phyloP scores from a whole-genome alignment of 2,113 vertebrate genomes.

The Cervus canadensis region DNA sequence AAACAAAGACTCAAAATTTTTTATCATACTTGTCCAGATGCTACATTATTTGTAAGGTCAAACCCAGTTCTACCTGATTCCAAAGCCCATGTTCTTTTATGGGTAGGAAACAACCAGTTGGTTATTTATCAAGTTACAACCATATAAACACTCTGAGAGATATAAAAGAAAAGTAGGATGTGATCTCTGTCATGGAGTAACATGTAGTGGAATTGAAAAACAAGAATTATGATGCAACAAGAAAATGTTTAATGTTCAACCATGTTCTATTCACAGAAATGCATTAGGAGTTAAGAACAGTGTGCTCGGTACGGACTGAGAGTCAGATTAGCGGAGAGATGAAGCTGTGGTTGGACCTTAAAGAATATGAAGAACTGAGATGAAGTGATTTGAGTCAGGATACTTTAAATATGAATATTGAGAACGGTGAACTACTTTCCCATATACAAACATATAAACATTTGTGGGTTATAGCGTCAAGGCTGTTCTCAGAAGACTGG shows the following conservation, averaged over 20 bases:
- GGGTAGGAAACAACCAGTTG: background rate
- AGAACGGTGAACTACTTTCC: background rate
- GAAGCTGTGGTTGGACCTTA: background rate
- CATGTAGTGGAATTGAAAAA: background rate
- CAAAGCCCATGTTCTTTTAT: background rate
- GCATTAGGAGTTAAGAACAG: background rate
- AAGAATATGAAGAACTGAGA: background rate
- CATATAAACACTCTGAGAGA: background rate
- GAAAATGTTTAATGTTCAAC: background rate
- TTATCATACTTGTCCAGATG: slow-evolving; percentile 35
- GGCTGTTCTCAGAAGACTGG: background rate
- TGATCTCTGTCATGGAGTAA: background rate
- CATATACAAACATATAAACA: background rate
- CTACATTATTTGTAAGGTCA: background rate
- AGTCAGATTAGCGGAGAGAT: background rate
- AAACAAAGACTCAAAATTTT: slow-evolving; percentile 33
- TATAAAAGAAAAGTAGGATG: background rate
- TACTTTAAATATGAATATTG: background rate
- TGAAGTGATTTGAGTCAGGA: background rate
- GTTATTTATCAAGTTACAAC: background rate
- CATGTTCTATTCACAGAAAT: background rate
- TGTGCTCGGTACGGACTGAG: background rate
- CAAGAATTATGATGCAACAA: background rate
- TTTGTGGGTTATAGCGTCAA: background rate
- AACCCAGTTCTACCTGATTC: background rate